Percentiles rank a stretch among this genome's conserved stretches.
Evolutionary conservation across 2,888 invertebrate species (phyloP).

Genomic region (Machimus rusticus): DNA sequence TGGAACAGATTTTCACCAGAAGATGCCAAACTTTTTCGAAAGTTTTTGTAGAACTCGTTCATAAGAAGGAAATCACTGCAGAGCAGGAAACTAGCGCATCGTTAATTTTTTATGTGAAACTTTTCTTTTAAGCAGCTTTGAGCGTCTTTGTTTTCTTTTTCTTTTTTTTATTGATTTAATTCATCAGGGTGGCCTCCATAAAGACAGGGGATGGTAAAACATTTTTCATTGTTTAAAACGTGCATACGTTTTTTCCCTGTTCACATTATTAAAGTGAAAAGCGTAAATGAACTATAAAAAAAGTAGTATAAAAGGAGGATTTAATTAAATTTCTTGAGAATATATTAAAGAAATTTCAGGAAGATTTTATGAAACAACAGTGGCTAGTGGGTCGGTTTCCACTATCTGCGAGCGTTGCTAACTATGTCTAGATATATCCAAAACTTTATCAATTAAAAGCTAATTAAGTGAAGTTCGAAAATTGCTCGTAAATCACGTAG

Average conservation of each 20-base stretch:
- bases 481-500: conserved; percentile 3
- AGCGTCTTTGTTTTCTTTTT: background rate
- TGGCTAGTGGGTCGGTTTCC: background rate
- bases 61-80: background rate
- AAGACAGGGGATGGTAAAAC: background rate
- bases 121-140: background rate
- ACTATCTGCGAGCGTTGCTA: background rate
- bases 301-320: background rate
- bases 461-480: conserved; percentile 14
- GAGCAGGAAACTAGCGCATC: background rate
- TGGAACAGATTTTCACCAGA: background rate
- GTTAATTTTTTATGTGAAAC: background rate
- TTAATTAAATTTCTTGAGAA: background rate
- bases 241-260: background rate
- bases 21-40: background rate
- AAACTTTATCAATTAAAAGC: conserved; percentile 19
- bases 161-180: background rate
- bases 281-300: background rate
- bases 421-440: background rate
- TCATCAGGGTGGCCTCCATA: background rate
- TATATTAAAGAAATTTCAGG: background rate
- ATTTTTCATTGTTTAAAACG: background rate
- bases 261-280: background rate
- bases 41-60: background rate
- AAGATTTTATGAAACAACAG: background rate